These are phyloP conservation scores for Litoditis marina DNA, from an alignment of 2,888 invertebrate species.

Conservation along the genomic window DNA sequence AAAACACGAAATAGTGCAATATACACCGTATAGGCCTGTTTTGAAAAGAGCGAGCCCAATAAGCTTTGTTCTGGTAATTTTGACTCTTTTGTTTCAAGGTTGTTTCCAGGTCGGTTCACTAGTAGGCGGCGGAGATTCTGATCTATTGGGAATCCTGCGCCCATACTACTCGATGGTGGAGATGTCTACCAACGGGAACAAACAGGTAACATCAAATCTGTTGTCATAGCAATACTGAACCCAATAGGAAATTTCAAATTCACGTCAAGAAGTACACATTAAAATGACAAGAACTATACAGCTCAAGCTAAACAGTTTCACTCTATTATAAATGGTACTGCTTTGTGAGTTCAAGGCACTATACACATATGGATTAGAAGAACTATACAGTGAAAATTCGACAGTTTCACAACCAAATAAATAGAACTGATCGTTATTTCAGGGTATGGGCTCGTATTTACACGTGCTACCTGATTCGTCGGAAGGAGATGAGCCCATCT, in stretches of 20 bases:
- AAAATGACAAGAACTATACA: background rate
- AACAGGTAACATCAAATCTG: constrained; percentile 37
- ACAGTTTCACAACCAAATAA: too few relatives aligned
- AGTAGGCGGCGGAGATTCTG: constrained; percentile 52
- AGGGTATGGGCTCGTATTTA: constrained; percentile 55
- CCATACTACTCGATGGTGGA: constrained; percentile 57
- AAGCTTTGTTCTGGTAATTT: background rate
- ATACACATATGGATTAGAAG: too few relatives aligned
- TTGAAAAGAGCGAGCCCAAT: too few relatives aligned
- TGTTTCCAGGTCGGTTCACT: constrained; percentile 41
- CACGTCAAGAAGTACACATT: background rate
- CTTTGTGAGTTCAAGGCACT: background rate
- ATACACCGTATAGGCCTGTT: too few relatives aligned
- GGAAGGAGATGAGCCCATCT: constrained; percentile 53
- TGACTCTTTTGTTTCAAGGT: background rate
- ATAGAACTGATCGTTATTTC: background rate
- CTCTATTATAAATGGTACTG: background rate
- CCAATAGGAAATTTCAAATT: too few relatives aligned
- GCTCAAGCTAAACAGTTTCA: background rate
- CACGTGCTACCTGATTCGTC: constrained; percentile 54
- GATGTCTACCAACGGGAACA: constrained; percentile 57
- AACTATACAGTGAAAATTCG: too few relatives aligned
- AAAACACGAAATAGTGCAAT: too few relatives aligned
- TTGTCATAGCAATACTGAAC: background rate
- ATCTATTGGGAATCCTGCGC: constrained; percentile 46